phyloP scores from a whole-genome alignment of 1,140 invertebrate genomes.

The Lamellibrachia luymesi region DNA sequence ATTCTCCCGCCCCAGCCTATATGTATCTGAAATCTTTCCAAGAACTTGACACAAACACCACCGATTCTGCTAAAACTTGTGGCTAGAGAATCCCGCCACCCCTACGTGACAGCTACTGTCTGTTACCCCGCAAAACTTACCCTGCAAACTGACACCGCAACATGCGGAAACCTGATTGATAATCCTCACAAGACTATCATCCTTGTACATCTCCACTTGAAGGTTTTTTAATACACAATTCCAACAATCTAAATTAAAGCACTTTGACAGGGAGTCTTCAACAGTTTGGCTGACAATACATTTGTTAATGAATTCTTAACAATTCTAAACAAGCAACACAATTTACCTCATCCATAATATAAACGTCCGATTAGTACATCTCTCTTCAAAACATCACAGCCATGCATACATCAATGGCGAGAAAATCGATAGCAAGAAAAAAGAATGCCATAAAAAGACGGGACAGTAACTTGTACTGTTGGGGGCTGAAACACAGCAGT shows the following conservation, averaged over 20 bases:
- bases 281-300: neutral
- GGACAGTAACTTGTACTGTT: neutral
- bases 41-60: neutral
- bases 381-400: neutral
- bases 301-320: neutral
- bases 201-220: too few relatives aligned
- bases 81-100: neutral
- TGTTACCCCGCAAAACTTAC: neutral
- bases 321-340: neutral
- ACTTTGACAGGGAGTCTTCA: neutral
- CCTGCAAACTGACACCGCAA: neutral
- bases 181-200: neutral
- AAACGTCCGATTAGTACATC: neutral
- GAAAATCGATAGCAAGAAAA: neutral
- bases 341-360: neutral
- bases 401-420: neutral
- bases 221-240: too few relatives aligned
- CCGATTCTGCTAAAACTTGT: neutral
- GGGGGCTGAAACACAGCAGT: neutral
- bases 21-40: neutral
- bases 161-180: neutral
- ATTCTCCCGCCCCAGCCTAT: neutral
- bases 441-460: neutral
- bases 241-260: neutral
- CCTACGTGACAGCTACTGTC: neutral